Percentiles rank a stretch among this genome's conserved stretches.
These are phyloP conservation scores for Pinctada fucata DNA, from an alignment of 2,888 invertebrate genomes.

Conservation along the genomic window DNA sequence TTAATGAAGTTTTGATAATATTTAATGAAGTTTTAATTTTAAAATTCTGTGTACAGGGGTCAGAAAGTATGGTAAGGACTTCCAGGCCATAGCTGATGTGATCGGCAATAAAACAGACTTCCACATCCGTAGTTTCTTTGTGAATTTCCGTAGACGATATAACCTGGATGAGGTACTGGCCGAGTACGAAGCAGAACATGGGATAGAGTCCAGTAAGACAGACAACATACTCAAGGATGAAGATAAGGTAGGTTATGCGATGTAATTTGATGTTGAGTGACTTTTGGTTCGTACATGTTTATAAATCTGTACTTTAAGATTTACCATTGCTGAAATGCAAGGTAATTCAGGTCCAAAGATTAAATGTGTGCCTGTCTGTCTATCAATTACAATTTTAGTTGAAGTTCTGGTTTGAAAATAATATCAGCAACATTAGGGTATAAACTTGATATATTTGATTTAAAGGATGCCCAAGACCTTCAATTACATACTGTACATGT, in stretches of 20 bases:
- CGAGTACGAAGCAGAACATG: conserved; percentile 81
- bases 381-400: too few species aligned
- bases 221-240: conserved; percentile 41
- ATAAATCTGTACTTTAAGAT: neutral
- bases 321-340: neutral
- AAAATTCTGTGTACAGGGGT: conserved; percentile 78
- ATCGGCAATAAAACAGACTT: conserved; percentile 96
- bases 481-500: too few species aligned
- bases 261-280: neutral
- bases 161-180: conserved; percentile 87
- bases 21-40: neutral
- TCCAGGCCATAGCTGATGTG: conserved; percentile 95
- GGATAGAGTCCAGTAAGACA: conserved; percentile 54
- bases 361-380: too few species aligned
- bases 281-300: neutral
- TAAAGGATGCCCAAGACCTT: too few species aligned
- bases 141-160: conserved; percentile 92
- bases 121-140: conserved; percentile 93
- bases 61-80: conserved; percentile 85
- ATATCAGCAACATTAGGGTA: too few species aligned
- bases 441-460: too few species aligned
- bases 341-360: neutral
- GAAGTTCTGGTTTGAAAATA: too few species aligned
- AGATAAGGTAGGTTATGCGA: conserved; percentile 39
- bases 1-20: too few species aligned